These are phyloP conservation scores for Stigmatopora nigra DNA, from an alignment of 2,113 vertebrate species.

Conservation along the genomic window DNA sequence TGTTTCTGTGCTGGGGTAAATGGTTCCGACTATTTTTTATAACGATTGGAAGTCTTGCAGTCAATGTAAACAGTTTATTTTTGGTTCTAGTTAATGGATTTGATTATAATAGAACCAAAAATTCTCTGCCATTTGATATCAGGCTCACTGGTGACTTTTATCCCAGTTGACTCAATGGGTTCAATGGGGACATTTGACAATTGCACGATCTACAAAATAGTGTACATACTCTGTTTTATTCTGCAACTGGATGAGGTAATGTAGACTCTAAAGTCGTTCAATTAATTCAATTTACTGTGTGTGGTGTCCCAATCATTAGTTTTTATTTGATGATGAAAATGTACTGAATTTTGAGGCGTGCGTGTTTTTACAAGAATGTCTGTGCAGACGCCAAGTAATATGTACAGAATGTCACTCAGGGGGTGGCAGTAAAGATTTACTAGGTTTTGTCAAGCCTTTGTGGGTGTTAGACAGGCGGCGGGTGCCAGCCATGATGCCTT, in stretches of 20 bases:
- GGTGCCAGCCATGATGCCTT: slow-evolving; percentile 22
- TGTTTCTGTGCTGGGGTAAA: not conserved
- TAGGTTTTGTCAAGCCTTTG: slow-evolving; percentile 11
- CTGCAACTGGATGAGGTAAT: no score
- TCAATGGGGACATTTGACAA: not conserved
- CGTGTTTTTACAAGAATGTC: not conserved
- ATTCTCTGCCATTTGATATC: not conserved
- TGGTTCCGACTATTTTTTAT: not conserved
- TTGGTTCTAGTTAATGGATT: not conserved
- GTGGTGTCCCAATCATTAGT: not conserved
- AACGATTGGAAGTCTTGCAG: slow-evolving; percentile 18
- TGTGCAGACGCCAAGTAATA: slow-evolving; percentile 2
- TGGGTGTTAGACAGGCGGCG: slow-evolving; percentile 34
- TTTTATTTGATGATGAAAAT: not conserved
- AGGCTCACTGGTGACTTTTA: not conserved
- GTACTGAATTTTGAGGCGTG: not conserved
- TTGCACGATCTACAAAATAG: not conserved
- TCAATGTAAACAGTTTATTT: slow-evolving; percentile 13
- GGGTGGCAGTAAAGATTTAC: slow-evolving; percentile 7
- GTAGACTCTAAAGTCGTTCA: no score
- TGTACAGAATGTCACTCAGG: not conserved
- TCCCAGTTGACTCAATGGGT: no score
- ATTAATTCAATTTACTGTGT: not conserved
- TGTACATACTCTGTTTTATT: not conserved
- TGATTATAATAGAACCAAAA: not conserved